These are phyloP conservation scores for Aphaenogaster floridana DNA, from an alignment of 1,140 invertebrate genomes.

Conservation along the genomic window DNA sequence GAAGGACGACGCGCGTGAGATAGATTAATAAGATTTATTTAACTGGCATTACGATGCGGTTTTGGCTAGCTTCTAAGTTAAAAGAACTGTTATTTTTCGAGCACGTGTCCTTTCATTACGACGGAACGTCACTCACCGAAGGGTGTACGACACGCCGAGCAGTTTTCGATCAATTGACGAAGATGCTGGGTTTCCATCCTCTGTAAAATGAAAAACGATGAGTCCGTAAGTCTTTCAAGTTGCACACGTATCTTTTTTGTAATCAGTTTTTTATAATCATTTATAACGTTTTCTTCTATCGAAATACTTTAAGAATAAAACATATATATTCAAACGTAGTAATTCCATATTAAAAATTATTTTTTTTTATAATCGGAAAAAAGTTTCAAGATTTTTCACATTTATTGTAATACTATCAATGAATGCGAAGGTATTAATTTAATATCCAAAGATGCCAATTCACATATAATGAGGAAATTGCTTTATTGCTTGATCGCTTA, in stretches of 20 bases:
- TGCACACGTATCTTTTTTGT: background rate
- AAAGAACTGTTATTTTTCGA: slow-evolving; percentile 48
- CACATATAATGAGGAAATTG: background rate
- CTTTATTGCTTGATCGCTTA: slow-evolving; percentile 21
- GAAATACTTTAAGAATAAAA: background rate
- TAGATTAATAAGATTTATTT: slow-evolving; percentile 26
- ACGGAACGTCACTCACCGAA: slow-evolving; percentile 79
- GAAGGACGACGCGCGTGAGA: slow-evolving; percentile 40
- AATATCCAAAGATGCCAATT: background rate
- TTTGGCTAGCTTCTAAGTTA: slow-evolving; percentile 49
- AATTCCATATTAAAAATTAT: background rate
- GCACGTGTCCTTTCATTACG: slow-evolving; percentile 66
- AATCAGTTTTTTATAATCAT: too few species aligned
- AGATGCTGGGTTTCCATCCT: slow-evolving; percentile 91
- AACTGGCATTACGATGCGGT: slow-evolving; percentile 35
- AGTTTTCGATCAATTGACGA: slow-evolving; percentile 91
- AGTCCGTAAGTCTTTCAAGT: background rate
- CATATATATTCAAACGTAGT: background rate
- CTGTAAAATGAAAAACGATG: slow-evolving; percentile 85
- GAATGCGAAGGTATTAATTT: background rate
- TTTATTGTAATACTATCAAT: slow-evolving; percentile 7
- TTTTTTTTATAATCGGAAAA: background rate
- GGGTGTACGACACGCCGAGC: slow-evolving; percentile 89
- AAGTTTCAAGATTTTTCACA: background rate
- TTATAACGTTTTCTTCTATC: background rate